Percentiles rank a stretch among this genome's conserved stretches.
phyloP scores from a whole-genome alignment of 2,113 vertebrate species.

The Polypterus senegalus region DNA sequence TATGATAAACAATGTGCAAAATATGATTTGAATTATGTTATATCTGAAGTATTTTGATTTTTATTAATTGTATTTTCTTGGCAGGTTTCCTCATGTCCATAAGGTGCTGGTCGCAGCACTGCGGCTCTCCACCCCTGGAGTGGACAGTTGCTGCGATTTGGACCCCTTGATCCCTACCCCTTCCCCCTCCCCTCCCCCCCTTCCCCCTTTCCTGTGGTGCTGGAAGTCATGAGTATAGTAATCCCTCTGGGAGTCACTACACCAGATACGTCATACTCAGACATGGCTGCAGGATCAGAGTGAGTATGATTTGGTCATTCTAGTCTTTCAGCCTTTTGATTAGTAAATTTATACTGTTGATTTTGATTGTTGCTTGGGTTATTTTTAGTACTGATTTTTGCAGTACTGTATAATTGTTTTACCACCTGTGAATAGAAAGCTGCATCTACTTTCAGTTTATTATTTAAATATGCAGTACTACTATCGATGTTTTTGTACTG shows the following conservation, averaged over 20 bases:
- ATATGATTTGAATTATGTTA: too few species aligned
- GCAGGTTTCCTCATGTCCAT: conserved; percentile 90
- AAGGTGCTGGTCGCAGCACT: conserved; percentile 80
- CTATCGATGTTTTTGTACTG: too few species aligned
- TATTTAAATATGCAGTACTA: too few species aligned
- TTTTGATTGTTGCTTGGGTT: too few species aligned
- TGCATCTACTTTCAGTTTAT: too few species aligned
- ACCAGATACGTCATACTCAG: conserved; percentile 98
- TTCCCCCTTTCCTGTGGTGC: conserved; percentile 54
- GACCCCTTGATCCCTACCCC: conserved; percentile 72
- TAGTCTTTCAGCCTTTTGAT: too few species aligned
- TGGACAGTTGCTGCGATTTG: conserved; percentile 74
- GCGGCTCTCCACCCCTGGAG: conserved; percentile 80
- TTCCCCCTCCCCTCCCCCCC: conserved; percentile 51
- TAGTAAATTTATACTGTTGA: too few species aligned
- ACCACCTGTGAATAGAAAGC: too few species aligned
- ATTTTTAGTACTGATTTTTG: too few species aligned
- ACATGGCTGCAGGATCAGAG: conserved; percentile 99
- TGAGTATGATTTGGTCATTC: conserved; percentile 51
- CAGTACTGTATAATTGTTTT: too few species aligned
- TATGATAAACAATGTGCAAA: too few species aligned
- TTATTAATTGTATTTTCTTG: conserved; percentile 5
- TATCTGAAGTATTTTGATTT: too few species aligned
- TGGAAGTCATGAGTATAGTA: conserved; percentile 99
- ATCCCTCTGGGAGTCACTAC: conserved; percentile 98